These are phyloP conservation scores for Baccha elongata DNA, from an alignment of 2,888 invertebrate species.

Conservation along the genomic window DNA sequence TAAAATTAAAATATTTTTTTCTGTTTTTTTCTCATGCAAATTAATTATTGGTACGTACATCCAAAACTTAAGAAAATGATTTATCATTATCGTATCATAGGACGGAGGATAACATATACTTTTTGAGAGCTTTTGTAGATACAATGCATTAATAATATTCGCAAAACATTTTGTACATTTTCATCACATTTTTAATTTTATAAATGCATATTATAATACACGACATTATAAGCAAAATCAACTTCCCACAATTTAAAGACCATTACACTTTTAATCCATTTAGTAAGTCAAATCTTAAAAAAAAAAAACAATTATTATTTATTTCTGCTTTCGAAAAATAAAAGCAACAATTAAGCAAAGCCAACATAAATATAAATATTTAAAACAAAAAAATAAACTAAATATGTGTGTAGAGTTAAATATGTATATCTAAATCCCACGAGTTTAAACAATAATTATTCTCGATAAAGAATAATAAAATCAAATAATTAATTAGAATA, in stretches of 20 bases:
- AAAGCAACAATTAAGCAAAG: slow-evolving; percentile 65
- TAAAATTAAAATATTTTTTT: no score
- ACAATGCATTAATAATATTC: no score
- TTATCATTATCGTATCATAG: no score
- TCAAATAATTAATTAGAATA: slow-evolving; percentile 71
- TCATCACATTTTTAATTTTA: neutral
- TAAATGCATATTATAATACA: no score
- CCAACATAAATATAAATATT: slow-evolving; percentile 71
- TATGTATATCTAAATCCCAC: slow-evolving; percentile 70
- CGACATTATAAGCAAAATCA: no score
- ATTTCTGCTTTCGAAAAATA: slow-evolving; percentile 74
- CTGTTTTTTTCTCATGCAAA: no score
- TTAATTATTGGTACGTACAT: no score
- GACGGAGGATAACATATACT: no score
- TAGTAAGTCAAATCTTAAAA: neutral
- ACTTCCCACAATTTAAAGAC: neutral
- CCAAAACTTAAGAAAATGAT: no score
- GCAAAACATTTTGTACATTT: slow-evolving; percentile 1
- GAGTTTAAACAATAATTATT: slow-evolving; percentile 59
- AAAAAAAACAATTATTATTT: slow-evolving; percentile 16
- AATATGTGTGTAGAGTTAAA: slow-evolving; percentile 74
- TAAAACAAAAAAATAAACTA: slow-evolving; percentile 71
- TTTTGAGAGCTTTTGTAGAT: no score
- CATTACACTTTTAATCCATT: slow-evolving; percentile 8
- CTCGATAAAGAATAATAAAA: slow-evolving; percentile 65